Evolutionary conservation across 2,797 vertebrate species (phyloP), one percentile per base, ranked within the genome.

Genomic region (Potorous gilbertii): DNA sequence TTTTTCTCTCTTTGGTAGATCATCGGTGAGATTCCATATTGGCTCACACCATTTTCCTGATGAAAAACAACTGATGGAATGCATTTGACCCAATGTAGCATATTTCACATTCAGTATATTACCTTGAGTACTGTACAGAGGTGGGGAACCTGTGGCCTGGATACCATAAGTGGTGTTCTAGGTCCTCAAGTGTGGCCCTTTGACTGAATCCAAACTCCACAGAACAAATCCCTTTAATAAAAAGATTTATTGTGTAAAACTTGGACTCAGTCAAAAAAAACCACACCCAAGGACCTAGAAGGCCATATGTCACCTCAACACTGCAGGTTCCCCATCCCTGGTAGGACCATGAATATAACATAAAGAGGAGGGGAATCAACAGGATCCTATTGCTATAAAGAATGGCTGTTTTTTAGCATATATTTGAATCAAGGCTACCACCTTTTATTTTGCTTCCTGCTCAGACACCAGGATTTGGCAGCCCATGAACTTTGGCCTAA

Each of bases 1-100:
- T 90, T 50, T 57, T 56, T 57, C 90, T 94, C 90, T 59, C n/a
- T 28, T 56, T 93, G 50, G 81, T 28, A 62, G 91, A 94, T 27
- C 54, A 1, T 28, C 34, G 57, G 9, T 46, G 66, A 54, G 40
- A n/a, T 8, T 62, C 1, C 3, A 2, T 24, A 52, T 59, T 16
- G 14, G 34, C 52, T 62, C 14, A 9, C 9, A 1, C 40, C 14
- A 16, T 54, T 52, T 90, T 11, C 56, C 57, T 89, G 34, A 66
- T 59, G 50, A 56, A 52, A 90, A 34, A 1, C 50, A 94, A 95
- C 55, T 56, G n/a, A 34, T 56, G 57, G 16, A 66, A 29, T 55
- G 9, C 27, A 4, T 90, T 52, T 92, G 89, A 91, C 40, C 27
- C 55, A 91, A 87, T 52, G 40, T 34, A 0, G 46, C 91, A 8